These are phyloP conservation scores for Thalassoma bifasciatum DNA, from an alignment of 2,113 vertebrate genomes.

Conservation along the genomic window DNA sequence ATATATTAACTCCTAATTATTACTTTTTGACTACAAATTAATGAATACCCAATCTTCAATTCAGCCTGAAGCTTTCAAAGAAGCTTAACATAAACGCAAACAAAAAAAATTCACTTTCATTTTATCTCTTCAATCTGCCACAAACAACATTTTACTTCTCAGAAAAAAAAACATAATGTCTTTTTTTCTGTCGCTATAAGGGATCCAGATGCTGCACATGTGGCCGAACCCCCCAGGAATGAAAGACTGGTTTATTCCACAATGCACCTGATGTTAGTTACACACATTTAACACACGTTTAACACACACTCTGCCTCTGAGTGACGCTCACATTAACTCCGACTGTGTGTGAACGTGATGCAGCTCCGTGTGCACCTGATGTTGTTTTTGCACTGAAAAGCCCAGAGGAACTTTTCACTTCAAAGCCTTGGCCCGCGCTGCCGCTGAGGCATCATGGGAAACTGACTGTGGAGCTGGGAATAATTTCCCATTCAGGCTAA, in stretches of 20 bases:
- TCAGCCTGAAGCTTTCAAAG: conserved; percentile 1
- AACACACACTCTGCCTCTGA: neutral
- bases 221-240: neutral
- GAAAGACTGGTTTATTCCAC: conserved; percentile 8
- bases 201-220: neutral
- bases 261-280: conserved; percentile 31
- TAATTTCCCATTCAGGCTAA: conserved; percentile 24
- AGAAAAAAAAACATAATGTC: no score
- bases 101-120: neutral
- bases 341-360: conserved; percentile 8
- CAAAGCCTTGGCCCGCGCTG: conserved; percentile 43
- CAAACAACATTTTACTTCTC: neutral
- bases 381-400: conserved; percentile 38
- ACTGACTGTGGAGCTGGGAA: neutral
- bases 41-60: no score
- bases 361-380: conserved; percentile 46
- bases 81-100: conserved; percentile 9
- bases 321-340: no score
- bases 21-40: no score
- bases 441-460: conserved; percentile 59
- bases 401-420: conserved; percentile 54
- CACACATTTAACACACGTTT: neutral
- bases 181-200: no score
- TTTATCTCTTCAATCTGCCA: neutral
- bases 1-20: no score